phyloP scores from a whole-genome alignment of 2,888 invertebrate genomes.

The Adelognathus sp. region DNA sequence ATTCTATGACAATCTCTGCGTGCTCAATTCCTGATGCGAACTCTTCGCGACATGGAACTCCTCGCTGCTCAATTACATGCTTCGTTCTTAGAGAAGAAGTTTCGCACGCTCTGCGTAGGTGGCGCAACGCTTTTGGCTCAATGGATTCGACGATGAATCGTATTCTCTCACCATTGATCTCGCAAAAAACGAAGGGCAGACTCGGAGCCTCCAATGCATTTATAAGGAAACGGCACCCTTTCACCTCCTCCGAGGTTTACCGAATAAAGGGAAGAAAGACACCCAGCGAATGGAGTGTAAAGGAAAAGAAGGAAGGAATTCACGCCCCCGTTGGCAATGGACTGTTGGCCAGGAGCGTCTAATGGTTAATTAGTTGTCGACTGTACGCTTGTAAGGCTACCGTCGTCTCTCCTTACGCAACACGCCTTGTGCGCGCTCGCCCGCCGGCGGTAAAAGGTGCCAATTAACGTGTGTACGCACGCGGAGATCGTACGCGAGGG shows the following conservation, averaged over 20 bases:
- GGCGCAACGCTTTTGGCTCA: neutral
- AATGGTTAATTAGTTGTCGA: constrained; percentile 63
- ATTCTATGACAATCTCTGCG: neutral
- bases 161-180: neutral
- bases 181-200: neutral
- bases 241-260: neutral
- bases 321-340: constrained; percentile 43
- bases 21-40: neutral
- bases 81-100: neutral
- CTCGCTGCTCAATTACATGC: neutral
- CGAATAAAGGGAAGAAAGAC: neutral
- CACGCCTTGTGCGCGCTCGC: constrained; percentile 41
- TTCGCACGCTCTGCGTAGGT: neutral
- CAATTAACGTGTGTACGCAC: constrained; percentile 52
- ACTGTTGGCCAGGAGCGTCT: constrained; percentile 55
- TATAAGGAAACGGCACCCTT: neutral
- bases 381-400: constrained; percentile 63
- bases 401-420: constrained; percentile 63
- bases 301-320: constrained; percentile 41
- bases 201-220: neutral
- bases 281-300: neutral
- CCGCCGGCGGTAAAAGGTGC: constrained; percentile 40
- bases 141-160: neutral
- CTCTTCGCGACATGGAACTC: neutral
- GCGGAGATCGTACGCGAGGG: constrained; percentile 29